A percentile compares a stretch with the other conserved stretches of the same genome.
Evolutionary conservation across 2,797 vertebrate genomes (phyloP).

Genomic region (Acipenser transmontanus): DNA sequence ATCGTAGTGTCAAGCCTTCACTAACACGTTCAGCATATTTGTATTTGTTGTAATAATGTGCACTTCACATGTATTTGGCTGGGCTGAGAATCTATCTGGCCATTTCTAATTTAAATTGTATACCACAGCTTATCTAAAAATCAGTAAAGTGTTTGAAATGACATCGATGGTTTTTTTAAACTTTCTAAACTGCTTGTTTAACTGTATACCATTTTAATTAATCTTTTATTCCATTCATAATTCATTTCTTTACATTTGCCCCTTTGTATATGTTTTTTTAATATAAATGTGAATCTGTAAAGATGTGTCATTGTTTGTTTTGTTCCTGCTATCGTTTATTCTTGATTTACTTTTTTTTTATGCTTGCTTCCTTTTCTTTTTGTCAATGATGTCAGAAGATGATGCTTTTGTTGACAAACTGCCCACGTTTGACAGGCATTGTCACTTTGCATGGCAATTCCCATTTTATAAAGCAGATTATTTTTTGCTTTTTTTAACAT

Average conservation of each 20-base stretch:
- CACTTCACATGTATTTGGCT: background rate
- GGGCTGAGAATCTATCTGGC: background rate
- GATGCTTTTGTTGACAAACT: constrained; percentile 88
- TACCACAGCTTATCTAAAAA: too few relatives aligned
- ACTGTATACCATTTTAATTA: constrained; percentile 12
- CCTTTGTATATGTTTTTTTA: constrained; percentile 25
- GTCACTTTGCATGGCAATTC: constrained; percentile 23
- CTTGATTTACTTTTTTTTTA: constrained; percentile 41
- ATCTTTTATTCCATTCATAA: constrained; percentile 31
- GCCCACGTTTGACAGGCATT: constrained; percentile 79
- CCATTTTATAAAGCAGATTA: constrained; percentile 6
- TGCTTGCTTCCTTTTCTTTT: constrained; percentile 51
- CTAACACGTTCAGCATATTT: too few relatives aligned
- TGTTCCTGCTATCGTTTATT: constrained; percentile 43
- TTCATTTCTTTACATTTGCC: constrained; percentile 32
- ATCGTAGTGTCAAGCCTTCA: too few relatives aligned
- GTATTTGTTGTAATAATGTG: background rate
- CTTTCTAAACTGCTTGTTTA: background rate
- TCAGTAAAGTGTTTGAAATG: too few relatives aligned
- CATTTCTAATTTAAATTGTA: too few relatives aligned
- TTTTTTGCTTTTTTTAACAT: background rate
- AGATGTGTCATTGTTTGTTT: constrained; percentile 22
- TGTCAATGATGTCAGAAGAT: constrained; percentile 74
- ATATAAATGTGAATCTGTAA: constrained; percentile 3
- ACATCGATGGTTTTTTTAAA: too few relatives aligned